Conservation (phyloP, 2,797 vertebrate genomes). For the Onychomys arenicola region DNA sequence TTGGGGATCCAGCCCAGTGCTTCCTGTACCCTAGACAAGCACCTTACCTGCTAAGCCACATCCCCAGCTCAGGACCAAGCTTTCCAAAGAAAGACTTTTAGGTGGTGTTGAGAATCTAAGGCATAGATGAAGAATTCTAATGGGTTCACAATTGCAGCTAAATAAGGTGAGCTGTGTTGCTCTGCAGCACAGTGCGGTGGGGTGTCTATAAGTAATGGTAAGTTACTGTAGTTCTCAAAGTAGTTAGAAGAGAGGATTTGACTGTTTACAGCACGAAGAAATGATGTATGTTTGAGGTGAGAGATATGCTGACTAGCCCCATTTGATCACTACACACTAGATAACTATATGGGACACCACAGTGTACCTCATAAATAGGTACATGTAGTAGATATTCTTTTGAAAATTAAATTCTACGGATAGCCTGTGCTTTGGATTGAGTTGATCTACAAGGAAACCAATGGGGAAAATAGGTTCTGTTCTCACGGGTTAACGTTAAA, state of each 20-base stretch:
- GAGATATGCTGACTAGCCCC: neutral
- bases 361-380: neutral
- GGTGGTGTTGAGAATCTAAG: neutral
- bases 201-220: neutral
- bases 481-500: neutral
- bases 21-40: neutral
- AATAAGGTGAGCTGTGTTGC: neutral
- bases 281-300: neutral
- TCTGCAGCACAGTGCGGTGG: neutral
- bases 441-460: neutral
- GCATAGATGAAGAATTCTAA: neutral
- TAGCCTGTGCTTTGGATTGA: neutral
- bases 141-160: no score
- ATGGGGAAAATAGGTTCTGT: neutral
- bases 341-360: neutral
- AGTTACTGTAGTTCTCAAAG: neutral
- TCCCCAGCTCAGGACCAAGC: neutral
- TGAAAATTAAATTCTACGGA: neutral
- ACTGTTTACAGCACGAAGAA: neutral
- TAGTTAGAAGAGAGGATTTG: neutral
- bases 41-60: no score
- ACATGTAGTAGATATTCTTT: neutral
- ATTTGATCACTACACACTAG: neutral
- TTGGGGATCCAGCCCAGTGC: neutral
- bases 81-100: neutral